Evolutionary conservation across 1,140 invertebrate species (phyloP).

Genomic region (Camponotus vicinus): DNA sequence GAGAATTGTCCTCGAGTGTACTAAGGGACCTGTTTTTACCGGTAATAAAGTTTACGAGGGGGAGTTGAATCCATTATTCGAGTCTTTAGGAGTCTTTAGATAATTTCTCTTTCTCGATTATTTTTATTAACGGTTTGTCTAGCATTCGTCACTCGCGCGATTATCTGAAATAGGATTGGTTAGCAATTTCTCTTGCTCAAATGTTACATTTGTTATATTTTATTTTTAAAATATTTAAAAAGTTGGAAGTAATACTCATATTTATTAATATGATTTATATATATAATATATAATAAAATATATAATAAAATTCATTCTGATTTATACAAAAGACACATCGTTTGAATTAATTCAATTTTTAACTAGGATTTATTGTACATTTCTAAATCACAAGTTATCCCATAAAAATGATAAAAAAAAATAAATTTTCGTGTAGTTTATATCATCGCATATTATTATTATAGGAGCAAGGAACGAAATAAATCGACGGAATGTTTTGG

Average conservation of each 20-base stretch:
- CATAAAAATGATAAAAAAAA: background rate
- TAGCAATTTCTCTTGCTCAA: background rate
- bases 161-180: background rate
- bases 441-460: background rate
- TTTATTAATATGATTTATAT: background rate
- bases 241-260: background rate
- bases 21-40: conserved; percentile 58
- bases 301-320: background rate
- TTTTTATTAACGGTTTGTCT: conserved; percentile 40
- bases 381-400: background rate
- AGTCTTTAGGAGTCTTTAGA: conserved; percentile 6
- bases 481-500: background rate
- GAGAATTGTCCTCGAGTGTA: conserved; percentile 21
- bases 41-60: conserved; percentile 74
- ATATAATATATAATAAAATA: background rate
- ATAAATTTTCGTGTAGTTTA: background rate
- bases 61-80: conserved; percentile 49
- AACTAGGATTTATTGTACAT: background rate
- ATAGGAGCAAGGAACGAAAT: background rate
- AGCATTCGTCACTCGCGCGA: background rate
- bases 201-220: background rate
- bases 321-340: background rate
- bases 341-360: background rate
- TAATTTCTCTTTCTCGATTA: conserved; percentile 41
- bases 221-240: background rate